Conservation (phyloP, 2,113 vertebrate species). For the Sitta europaea region DNA sequence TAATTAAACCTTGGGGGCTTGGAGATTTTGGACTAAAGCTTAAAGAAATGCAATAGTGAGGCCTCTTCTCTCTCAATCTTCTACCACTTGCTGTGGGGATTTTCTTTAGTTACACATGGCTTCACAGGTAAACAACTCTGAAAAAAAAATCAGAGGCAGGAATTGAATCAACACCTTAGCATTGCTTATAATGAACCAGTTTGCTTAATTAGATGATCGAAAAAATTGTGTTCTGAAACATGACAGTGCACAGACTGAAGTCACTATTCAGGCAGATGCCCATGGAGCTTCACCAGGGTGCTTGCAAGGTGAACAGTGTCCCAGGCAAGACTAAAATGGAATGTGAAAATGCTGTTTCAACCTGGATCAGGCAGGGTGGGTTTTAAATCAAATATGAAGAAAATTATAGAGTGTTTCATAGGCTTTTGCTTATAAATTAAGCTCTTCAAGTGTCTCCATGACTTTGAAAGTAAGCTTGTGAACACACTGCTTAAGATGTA, state of each 20-base stretch:
- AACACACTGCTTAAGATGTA: neutral
- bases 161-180: conserved; percentile 79
- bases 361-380: neutral
- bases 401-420: neutral
- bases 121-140: conserved; percentile 91
- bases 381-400: neutral
- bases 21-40: conserved; percentile 79
- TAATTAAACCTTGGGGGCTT: conserved; percentile 88
- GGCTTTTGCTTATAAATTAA: neutral
- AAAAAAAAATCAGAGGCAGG: conserved; percentile 72
- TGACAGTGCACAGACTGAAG: neutral
- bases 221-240: conserved; percentile 42
- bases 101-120: conserved; percentile 90
- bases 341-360: neutral
- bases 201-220: conserved; percentile 69
- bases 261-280: neutral
- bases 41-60: conserved; percentile 76
- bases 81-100: conserved; percentile 83
- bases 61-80: conserved; percentile 64
- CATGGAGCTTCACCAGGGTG: neutral
- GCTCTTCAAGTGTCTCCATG: neutral
- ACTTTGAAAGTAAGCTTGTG: neutral
- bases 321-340: neutral
- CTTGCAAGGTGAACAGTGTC: neutral
- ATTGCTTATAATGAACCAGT: conserved; percentile 63